A percentile compares a stretch with the other conserved stretches of the same genome.
These are phyloP conservation scores for Corvus hawaiiensis DNA, from an alignment of 2,113 vertebrate species.

Conservation along the genomic window DNA sequence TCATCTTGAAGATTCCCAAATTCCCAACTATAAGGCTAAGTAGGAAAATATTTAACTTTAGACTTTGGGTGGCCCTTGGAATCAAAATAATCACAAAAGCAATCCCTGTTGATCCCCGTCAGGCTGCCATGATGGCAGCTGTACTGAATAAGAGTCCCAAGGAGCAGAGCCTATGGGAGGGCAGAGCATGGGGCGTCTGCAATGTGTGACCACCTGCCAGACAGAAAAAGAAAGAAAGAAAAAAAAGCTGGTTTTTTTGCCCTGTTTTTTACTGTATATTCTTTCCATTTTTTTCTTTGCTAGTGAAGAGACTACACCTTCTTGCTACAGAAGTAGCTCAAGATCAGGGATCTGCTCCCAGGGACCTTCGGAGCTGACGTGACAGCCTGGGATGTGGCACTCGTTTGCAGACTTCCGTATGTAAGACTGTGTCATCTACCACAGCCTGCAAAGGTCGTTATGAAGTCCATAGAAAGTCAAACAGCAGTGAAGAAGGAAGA, in stretches of 20 bases:
- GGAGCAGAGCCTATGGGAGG: not conserved
- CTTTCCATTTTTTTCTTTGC: not conserved
- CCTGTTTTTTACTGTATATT: not conserved
- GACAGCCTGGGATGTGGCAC: slow-evolving; percentile 10
- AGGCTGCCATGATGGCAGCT: not conserved
- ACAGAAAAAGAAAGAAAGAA: not conserved
- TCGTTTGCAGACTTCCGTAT: not conserved
- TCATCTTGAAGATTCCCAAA: not conserved
- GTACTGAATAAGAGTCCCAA: not conserved
- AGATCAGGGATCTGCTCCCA: slow-evolving; percentile 16
- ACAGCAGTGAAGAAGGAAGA: not conserved
- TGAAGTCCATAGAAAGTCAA: slow-evolving; percentile 21
- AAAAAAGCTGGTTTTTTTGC: not conserved
- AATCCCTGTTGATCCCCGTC: not conserved
- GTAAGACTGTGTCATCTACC: not conserved
- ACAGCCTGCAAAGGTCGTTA: slow-evolving; percentile 22
- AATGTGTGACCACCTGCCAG: not conserved
- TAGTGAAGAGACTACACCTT: not conserved
- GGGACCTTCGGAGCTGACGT: not conserved
- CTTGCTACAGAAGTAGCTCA: not conserved
- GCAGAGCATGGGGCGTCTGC: not conserved
- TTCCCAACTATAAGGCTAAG: not conserved
- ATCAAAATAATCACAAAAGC: not conserved
- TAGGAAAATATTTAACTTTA: not conserved
- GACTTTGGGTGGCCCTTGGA: not conserved